Percentiles rank a stretch among this genome's conserved stretches.
Conservation (phyloP, 2,888 invertebrate genomes). For the Cylloceria caligata region DNA sequence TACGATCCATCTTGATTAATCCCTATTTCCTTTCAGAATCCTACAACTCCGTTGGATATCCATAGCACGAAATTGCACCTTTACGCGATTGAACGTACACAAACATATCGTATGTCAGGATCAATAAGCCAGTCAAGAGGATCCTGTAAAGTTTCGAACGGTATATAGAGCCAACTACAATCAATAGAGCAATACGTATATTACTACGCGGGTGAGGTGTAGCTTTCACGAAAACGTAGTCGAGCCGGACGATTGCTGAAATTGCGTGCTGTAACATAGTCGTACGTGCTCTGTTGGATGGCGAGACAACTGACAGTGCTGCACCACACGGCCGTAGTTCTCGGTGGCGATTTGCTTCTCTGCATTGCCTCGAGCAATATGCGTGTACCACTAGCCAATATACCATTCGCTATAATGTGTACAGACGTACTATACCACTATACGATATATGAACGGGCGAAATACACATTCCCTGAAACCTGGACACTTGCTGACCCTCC, state of each 20-base stretch:
- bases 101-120: conserved; percentile 11
- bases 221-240: conserved; percentile 31
- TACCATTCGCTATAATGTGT: conserved; percentile 5
- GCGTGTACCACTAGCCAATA: conserved; percentile 42
- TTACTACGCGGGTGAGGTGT: conserved; percentile 19
- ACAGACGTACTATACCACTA: neutral
- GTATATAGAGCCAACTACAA: conserved; percentile 29
- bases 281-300: conserved; percentile 43
- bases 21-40: too few species aligned
- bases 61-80: neutral
- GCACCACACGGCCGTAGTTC: neutral
- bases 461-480: conserved; percentile 4
- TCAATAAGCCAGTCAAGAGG: conserved; percentile 51
- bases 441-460: conserved; percentile 3
- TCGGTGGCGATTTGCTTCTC: conserved; percentile 34
- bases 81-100: neutral
- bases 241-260: conserved; percentile 52
- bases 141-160: conserved; percentile 34
- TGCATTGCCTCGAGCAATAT: conserved; percentile 51
- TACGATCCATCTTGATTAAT: neutral
- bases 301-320: conserved; percentile 39
- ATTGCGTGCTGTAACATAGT: conserved; percentile 61
- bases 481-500: neutral
- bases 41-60: neutral
- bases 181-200: conserved; percentile 46